Base-by-base conservation (phyloP, 2,797 vertebrate genomes). In the Sebastes itinus region DNA sequence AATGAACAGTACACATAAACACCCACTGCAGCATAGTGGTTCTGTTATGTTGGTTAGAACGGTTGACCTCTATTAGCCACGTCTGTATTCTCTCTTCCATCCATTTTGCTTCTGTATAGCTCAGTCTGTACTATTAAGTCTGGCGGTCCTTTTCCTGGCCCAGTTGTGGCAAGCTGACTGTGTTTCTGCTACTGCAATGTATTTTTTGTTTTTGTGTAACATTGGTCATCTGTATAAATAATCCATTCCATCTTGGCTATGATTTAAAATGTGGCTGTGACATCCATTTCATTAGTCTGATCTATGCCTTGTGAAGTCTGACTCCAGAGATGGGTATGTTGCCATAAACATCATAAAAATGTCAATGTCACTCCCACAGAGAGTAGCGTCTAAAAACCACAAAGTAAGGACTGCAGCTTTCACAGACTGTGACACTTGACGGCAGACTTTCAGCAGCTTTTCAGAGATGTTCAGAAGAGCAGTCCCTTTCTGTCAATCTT, bases 361-460 rank as follows among this genome's bases (percentile, higher is more conserved):
- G 67, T 82, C 66, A 75, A 7, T 25, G 46, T 75, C 38, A 70
- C 62, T 60, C 30, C 5, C 16, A n/a, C 25, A 60, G 42, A 83
- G 35, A 56, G n/a, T 3, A n/a, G 35, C 20, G 49, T 42, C 49
- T 80, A 25, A 71, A 78, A 61, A 55, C 20, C 52, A 35, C 30
- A 66, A 25, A 67, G 32, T 30, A 61, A 66, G 35, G 42, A 56
- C 52, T 59, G 32, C 14, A 69, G 49, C 63, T 75, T 75, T 80
- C 18, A 63, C 56, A 60, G 14, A 25, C 64, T 66, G 16, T 85
- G 78, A 80, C 70, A 69, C 20, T 73, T 86, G 52, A 78, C 56
- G 70, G 61, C 30, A 72, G 25, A 62, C 55, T 28, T 42, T 77
- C 82, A 72, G 28, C 49, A 52, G 68, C 55, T 67, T 69, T 73